Conservation (phyloP, 2,888 invertebrate genomes). For the Hypena proboscidalis region DNA sequence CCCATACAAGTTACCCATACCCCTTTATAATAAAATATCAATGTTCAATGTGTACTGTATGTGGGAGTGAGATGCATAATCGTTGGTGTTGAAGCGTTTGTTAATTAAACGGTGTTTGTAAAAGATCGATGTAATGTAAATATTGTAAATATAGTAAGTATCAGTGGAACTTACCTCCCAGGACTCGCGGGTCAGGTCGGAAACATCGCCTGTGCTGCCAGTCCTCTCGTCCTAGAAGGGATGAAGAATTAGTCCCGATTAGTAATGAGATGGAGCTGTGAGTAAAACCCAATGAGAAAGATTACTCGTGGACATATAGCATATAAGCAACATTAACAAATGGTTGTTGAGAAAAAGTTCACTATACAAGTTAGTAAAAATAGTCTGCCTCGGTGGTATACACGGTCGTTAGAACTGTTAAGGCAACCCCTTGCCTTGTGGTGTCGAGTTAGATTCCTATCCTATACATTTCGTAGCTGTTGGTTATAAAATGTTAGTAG, state of each 20-base stretch:
- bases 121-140: constrained; percentile 24
- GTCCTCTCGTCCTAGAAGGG: constrained; percentile 82
- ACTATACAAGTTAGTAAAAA: no score
- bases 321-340: no score
- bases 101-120: constrained; percentile 57
- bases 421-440: no score
- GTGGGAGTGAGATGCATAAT: constrained; percentile 72
- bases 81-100: constrained; percentile 61
- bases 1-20: no score
- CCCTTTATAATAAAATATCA: constrained; percentile 51
- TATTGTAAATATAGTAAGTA: constrained; percentile 9
- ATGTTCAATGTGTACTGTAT: constrained; percentile 80
- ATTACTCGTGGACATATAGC: no score
- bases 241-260: constrained; percentile 25
- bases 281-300: constrained; percentile 7
- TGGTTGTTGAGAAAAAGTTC: no score
- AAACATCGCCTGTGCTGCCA: constrained; percentile 90
- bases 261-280: constrained; percentile 16
- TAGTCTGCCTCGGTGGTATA: no score
- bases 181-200: constrained; percentile 93
- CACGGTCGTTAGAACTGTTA: no score
- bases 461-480: no score
- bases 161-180: constrained; percentile 93
- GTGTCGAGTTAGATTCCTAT: no score
- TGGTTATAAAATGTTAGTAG: no score